A percentile compares a stretch with the other conserved stretches of the same genome.
Evolutionary conservation across 2,113 vertebrate species (phyloP).

Genomic region (Nesogale talazaci): DNA sequence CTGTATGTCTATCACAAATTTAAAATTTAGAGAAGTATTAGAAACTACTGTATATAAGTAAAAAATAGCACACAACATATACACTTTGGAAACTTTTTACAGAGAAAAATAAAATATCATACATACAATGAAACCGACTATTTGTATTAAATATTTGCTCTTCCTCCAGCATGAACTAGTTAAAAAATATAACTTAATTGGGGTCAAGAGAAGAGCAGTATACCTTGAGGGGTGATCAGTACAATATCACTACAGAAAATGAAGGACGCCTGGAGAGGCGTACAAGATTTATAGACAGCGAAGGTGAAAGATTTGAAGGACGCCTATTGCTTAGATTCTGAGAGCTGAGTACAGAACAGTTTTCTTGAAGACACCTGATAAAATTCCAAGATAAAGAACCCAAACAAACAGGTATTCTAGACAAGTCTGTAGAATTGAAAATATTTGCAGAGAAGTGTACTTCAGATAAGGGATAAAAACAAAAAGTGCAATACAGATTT

Average conservation of each 20-base stretch:
- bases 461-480: constrained; percentile 77
- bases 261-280: no score
- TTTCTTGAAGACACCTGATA: constrained; percentile 73
- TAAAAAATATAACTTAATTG: background rate
- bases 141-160: background rate
- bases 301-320: constrained; percentile 49
- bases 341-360: no score
- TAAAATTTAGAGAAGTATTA: background rate
- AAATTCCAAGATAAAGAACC: constrained; percentile 67
- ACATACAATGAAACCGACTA: background rate
- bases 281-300: background rate
- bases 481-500: constrained; percentile 54
- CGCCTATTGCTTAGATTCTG: constrained; percentile 29
- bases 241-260: no score
- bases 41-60: background rate
- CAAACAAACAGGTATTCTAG: constrained; percentile 68
- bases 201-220: background rate
- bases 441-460: constrained; percentile 65
- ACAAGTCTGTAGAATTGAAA: constrained; percentile 67
- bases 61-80: background rate
- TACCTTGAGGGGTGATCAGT: no score
- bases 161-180: background rate
- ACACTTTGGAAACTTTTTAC: background rate
- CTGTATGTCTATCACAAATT: background rate
- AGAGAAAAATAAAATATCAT: background rate